These are phyloP conservation scores for Cantharis lateralis DNA, from an alignment of 2,888 invertebrate species.

Conservation along the genomic window DNA sequence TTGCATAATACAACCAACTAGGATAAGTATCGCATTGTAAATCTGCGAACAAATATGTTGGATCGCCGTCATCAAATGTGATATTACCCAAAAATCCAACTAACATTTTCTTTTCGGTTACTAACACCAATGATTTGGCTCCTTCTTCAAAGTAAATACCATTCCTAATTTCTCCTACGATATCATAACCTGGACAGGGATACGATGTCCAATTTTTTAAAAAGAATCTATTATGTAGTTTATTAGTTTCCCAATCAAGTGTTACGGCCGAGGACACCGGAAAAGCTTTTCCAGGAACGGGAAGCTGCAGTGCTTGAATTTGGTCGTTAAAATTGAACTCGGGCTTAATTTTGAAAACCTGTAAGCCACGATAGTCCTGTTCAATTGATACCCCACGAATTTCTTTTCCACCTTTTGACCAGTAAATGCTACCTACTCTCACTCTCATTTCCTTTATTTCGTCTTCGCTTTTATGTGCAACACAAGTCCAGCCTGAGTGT, in stretches of 20 bases:
- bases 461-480: background rate
- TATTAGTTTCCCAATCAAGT: background rate
- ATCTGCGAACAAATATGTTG: background rate
- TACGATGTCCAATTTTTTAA: background rate
- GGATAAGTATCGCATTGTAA: background rate
- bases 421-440: background rate
- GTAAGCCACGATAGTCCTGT: background rate
- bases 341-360: rapidly evolving
- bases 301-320: background rate
- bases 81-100: background rate
- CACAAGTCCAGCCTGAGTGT: background rate
- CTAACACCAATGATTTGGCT: background rate
- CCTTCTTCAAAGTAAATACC: background rate
- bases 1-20: background rate
- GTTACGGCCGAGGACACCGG: too few relatives aligned
- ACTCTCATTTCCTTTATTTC: background rate
- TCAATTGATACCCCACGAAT: background rate
- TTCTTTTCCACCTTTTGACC: background rate
- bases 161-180: background rate
- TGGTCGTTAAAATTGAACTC: background rate
- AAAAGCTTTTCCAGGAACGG: background rate
- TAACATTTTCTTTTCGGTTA: background rate
- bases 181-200: background rate
- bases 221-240: background rate
- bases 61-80: background rate